Evolutionary conservation across 2,888 invertebrate genomes (phyloP), one percentile per base, ranked within the genome.

Genomic region (Pseudococcus jackbeardsleyi): DNA sequence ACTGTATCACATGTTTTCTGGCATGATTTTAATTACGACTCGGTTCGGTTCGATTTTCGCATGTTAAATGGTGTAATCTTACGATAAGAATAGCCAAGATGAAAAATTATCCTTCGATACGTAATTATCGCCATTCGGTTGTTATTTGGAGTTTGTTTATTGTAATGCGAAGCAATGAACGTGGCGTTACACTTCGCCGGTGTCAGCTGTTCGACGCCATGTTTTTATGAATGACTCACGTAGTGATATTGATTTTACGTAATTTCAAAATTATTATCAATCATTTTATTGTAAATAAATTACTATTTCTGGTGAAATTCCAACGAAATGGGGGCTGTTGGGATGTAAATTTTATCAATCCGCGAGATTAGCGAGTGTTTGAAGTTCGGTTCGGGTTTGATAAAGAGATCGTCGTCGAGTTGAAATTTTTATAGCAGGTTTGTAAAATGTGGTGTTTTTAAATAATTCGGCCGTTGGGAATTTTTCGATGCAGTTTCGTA

Each of bases 121-220:
- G 42, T 11, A 82, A 39, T 82, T 82, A 42, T 46, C 82, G 82
- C 82, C 82, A 46, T 82, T 82, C 79, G 79, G 39, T 85, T 64
- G 39, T 85, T 85, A 64, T 85, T 59, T n/a, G n/a, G 39, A 85
- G 59, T 59, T 85, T 85, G 54, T 86, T 72, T 72, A 68, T 86
- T 86, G 19, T 85, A 68, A 68, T 42, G 79, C 59, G 79, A 88
- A 39, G 88, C 54, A 82, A 88, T 50, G 88, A 88, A 88, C 88
- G 88, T 88, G 88, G 88, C 88, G 88, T 88, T 88, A 88, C 82
- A 88, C 88, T 88, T 88, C 88, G 88, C 88, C 88, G 88, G 88
- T 88, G 88, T 88, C 88, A 88, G 88, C 88, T 88, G 88, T 88
- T 88, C 88, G 88, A 88, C 88, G 88, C 88, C 88, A 88, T 88